Percentiles rank a stretch among this genome's conserved stretches.
These are phyloP conservation scores for Odobenus rosmarus DNA, from an alignment of 2,113 vertebrate genomes.

Conservation along the genomic window DNA sequence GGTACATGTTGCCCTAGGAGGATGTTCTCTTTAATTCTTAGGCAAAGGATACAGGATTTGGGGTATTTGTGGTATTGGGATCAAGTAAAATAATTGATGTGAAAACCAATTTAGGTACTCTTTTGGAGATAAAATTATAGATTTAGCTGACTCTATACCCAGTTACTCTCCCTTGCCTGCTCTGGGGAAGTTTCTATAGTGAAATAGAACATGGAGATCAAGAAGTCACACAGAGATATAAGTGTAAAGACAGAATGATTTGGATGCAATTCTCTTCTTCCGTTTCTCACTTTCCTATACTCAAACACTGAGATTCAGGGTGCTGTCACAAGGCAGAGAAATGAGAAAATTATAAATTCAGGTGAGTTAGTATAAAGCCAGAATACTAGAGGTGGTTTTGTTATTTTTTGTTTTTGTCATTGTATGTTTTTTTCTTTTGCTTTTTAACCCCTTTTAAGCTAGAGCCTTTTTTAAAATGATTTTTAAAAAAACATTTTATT, in stretches of 20 bases:
- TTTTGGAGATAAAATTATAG: background rate
- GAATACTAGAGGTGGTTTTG: background rate
- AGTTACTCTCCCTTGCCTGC: background rate
- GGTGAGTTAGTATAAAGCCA: background rate
- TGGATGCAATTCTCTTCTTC: background rate
- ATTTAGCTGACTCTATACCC: background rate
- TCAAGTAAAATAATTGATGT: background rate
- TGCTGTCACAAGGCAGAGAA: background rate
- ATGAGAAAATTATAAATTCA: background rate
- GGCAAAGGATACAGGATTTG: background rate
- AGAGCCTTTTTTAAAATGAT: background rate
- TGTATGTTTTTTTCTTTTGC: background rate
- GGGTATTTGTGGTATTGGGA: background rate
- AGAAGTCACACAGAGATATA: background rate
- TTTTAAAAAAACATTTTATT: background rate
- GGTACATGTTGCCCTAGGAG: background rate
- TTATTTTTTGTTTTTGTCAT: background rate
- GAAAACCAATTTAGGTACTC: background rate
- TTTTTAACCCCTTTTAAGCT: background rate
- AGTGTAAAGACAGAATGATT: background rate
- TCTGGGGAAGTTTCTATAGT: background rate
- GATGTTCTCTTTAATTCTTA: background rate
- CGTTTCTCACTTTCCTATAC: background rate
- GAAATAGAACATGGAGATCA: background rate
- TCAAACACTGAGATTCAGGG: background rate